These are phyloP conservation scores for Ophthalmotilapia sp. DNA, from an alignment of 2,113 vertebrate species.

Conservation along the genomic window DNA sequence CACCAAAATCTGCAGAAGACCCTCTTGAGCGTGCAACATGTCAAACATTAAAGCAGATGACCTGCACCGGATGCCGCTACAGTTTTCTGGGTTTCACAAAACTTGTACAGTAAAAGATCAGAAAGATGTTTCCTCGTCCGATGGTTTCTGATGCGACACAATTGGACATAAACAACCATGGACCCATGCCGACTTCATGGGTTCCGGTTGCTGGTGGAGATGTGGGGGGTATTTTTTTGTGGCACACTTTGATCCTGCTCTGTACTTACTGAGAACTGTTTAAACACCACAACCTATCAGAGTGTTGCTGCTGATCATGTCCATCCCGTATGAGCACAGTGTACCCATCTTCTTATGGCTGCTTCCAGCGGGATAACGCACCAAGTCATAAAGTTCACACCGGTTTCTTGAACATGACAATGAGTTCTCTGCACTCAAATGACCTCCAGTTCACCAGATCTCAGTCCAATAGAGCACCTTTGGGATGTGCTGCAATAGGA, in stretches of 20 bases:
- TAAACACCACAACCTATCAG: not conserved
- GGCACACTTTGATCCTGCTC: not conserved
- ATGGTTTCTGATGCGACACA: not conserved
- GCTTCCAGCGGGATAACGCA: not conserved
- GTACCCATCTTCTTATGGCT: not conserved
- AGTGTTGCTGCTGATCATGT: not conserved
- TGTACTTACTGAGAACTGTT: not conserved
- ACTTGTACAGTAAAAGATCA: not conserved
- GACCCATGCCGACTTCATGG: not conserved
- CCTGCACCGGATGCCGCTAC: not conserved
- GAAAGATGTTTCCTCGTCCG: not conserved
- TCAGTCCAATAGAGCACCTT: not conserved
- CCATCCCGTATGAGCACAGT: not conserved
- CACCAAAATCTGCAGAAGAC: not conserved
- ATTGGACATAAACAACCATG: not conserved
- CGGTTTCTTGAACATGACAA: not conserved
- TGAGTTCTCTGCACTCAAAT: not conserved
- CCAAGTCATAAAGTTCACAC: not conserved
- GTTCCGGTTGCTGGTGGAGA: not conserved
- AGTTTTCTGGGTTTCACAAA: not conserved
- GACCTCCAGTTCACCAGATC: not conserved
- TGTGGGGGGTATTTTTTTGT: not conserved
- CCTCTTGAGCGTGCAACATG: fast-evolving
- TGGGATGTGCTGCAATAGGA: not conserved
- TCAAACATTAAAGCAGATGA: fast-evolving